Conservation (phyloP, 1,140 invertebrate genomes). For the Philotrypesis tridentata region DNA sequence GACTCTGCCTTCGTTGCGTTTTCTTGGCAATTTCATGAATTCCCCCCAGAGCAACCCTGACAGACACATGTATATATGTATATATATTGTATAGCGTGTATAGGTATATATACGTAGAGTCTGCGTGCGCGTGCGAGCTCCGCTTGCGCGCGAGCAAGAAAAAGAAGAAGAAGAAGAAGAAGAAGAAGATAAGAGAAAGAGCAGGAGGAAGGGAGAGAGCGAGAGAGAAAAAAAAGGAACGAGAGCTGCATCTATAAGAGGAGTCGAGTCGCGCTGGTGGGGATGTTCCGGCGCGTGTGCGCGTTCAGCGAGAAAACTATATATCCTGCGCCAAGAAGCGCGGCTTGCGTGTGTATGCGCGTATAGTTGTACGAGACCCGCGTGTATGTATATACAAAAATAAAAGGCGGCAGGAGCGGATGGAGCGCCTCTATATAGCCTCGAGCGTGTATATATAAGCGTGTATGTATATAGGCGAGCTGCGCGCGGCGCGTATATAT, state of each 20-base stretch:
- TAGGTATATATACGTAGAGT: background rate
- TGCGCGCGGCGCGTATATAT: too few relatives aligned
- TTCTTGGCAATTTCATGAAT: slow-evolving; percentile 47
- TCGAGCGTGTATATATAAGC: too few relatives aligned
- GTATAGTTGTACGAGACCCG: too few relatives aligned
- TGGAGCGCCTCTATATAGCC: too few relatives aligned
- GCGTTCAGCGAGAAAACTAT: slow-evolving; percentile 37
- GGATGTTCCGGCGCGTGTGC: slow-evolving; percentile 30
- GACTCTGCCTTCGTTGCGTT: slow-evolving; percentile 10
- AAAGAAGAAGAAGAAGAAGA: too few relatives aligned
- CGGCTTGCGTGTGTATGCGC: too few relatives aligned
- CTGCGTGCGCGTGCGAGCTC: background rate
- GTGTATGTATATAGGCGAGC: too few relatives aligned
- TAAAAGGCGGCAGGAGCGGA: too few relatives aligned
- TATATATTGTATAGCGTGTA: too few relatives aligned
- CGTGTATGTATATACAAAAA: too few relatives aligned
- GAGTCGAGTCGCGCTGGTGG: background rate
- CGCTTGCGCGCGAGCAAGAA: too few relatives aligned
- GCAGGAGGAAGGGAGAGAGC: background rate
- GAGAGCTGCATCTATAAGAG: background rate
- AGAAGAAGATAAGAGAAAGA: background rate
- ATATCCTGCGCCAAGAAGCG: too few relatives aligned
- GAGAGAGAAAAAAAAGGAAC: background rate
- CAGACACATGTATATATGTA: background rate
- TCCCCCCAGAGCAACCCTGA: background rate